Evolutionary conservation across 2,797 vertebrate genomes (phyloP), one percentile per base, ranked within the genome.

Genomic region (Chromobotia macracanthus): DNA sequence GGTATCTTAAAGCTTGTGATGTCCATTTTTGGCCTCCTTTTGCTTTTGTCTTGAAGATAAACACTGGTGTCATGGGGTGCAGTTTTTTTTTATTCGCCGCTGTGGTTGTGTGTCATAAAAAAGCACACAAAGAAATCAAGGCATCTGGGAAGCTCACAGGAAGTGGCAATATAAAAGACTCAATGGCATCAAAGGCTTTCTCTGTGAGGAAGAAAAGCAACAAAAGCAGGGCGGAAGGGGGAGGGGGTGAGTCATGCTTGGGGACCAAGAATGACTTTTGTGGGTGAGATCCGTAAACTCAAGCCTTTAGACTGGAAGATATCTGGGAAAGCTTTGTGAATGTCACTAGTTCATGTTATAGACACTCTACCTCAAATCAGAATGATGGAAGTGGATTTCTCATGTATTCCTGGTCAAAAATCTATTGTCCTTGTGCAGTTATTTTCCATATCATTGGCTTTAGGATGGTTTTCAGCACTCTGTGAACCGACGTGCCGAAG

Each of bases 141-240:
- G 90, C 88, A 87, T 88, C 90, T 88, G 87, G 86, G 85, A 88
- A 82, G 89, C 88, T 87, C 87, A 89, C 88, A 93, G 93, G 93
- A 94, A 94, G 90, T 90, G 88, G 89, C 53, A 56, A 85, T 71
- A 91, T 92, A 90, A 93, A 92, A 91, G 91, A 84, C 88, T 92
- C 91, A 94, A 93, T 91, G 88, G 89, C 92, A 94, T 93, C 92
- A 94, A 94, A 94, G 93, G 73, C 15, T 81, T 89, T 89, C 90
- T 84, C 86, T 72, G 51, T 88, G 84, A 84, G 80, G 85, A 81
- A 89, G 87, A 85, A 84, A 77, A 48, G 86, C 87, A 90, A 92
- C 90, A 92, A 92, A 92, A 89, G 86, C 84, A 69, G 44, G 81
- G 77, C 83, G 85, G 89, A 87, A 88, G 44, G 67, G 61, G 68